phyloP scores from a whole-genome alignment of 2,113 vertebrate genomes.

The Campylorhamphus procurvoides region DNA sequence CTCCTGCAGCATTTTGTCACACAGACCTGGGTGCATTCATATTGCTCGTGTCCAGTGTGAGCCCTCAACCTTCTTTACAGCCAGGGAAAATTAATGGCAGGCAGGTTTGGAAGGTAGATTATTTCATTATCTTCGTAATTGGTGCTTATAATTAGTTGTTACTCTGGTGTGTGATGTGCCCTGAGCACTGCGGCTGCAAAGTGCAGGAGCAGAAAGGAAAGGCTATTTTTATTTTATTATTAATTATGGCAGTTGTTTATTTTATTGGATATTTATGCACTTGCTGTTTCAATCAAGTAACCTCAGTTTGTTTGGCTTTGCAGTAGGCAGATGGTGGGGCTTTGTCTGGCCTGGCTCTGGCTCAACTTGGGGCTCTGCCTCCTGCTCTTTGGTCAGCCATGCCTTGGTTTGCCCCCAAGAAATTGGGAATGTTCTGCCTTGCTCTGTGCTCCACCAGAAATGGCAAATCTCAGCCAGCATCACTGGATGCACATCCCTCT shows the following conservation, averaged over 20 bases:
- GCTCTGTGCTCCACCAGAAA: not conserved
- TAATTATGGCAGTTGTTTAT: constrained; percentile 33
- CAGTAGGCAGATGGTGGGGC: not conserved
- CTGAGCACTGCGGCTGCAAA: not conserved
- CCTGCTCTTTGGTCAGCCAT: not conserved
- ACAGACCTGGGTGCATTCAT: not conserved
- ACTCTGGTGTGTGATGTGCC: constrained; percentile 24
- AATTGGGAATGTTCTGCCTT: not conserved
- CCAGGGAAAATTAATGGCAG: constrained; percentile 5
- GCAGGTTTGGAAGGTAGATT: constrained; percentile 36
- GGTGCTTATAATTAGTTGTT: constrained; percentile 59
- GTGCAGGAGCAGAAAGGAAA: constrained; percentile 5
- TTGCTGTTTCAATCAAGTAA: constrained; percentile 6
- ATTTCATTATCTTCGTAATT: constrained; percentile 58
- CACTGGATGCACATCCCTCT: not conserved
- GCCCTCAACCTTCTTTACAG: not conserved
- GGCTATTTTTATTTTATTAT: constrained; percentile 2
- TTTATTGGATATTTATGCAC: constrained; percentile 3
- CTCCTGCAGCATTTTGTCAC: not conserved
- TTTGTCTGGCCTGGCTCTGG: constrained; percentile 4
- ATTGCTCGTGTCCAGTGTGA: accelerated
- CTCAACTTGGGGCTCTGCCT: not conserved
- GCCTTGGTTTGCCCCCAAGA: not conserved
- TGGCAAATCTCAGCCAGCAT: not conserved
- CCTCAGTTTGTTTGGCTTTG: not conserved